Evolutionary conservation across 2,888 invertebrate species (phyloP).

Genomic region (Drosophila suboccidentalis): DNA sequence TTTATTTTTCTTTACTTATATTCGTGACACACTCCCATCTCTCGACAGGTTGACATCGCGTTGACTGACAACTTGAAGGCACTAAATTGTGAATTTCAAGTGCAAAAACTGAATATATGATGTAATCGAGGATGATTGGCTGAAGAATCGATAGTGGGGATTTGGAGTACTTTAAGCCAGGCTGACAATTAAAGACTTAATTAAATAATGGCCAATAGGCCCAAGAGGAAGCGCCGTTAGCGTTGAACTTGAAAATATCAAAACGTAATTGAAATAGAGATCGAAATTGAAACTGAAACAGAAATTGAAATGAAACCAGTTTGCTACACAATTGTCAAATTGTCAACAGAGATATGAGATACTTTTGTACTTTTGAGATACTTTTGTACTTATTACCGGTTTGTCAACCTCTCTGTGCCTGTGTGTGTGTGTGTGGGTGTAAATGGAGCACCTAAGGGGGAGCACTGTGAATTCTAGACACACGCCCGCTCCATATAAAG

Average conservation of each 20-base stretch:
- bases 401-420: constrained; percentile 27
- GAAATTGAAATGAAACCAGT: constrained; percentile 58
- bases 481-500: constrained; percentile 69
- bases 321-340: constrained; percentile 75
- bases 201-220: constrained; percentile 67
- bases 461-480: constrained; percentile 64
- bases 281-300: constrained; percentile 11
- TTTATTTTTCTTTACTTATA: no score
- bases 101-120: constrained; percentile 44
- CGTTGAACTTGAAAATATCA: constrained; percentile 70
- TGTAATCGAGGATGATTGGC: constrained; percentile 49
- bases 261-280: constrained; percentile 22
- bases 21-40: neutral
- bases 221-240: constrained; percentile 69
- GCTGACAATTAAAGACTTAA: constrained; percentile 67
- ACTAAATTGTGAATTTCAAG: constrained; percentile 47
- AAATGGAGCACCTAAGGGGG: constrained; percentile 36
- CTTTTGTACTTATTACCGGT: constrained; percentile 69
- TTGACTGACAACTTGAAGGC: constrained; percentile 28
- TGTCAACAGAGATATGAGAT: constrained; percentile 65
- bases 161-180: neutral
- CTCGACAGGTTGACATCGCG: constrained; percentile 32
- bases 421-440: constrained; percentile 48
- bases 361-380: constrained; percentile 41
- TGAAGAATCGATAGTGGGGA: constrained; percentile 7